Conservation (phyloP, 2,113 vertebrate species). For the Podarcis muralis region DNA sequence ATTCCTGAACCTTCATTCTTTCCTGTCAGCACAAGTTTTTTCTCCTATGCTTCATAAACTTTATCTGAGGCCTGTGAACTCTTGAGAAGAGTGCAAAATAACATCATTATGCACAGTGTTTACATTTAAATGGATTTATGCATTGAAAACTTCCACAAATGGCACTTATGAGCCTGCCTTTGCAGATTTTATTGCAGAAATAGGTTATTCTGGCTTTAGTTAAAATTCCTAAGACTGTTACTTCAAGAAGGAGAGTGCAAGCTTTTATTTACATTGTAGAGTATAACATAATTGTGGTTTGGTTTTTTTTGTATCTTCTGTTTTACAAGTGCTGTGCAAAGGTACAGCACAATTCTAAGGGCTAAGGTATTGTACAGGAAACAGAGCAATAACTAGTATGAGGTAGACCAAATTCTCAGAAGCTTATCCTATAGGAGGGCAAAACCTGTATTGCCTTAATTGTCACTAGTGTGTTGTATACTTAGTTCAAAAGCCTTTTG, state of each 20-base stretch:
- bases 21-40: constrained; percentile 34
- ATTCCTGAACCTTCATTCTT: constrained; percentile 33
- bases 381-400: constrained; percentile 72
- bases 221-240: constrained; percentile 27
- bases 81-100: constrained; percentile 35
- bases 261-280: constrained; percentile 32
- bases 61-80: constrained; percentile 53
- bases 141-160: constrained; percentile 43
- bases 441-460: constrained; percentile 60
- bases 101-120: constrained; percentile 35
- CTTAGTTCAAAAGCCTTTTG: constrained; percentile 35
- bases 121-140: constrained; percentile 26
- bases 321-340: constrained; percentile 9
- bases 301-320: neutral
- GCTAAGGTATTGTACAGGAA: constrained; percentile 60
- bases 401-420: constrained; percentile 37
- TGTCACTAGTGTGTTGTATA: constrained; percentile 42
- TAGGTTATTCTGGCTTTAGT: constrained; percentile 41
- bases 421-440: constrained; percentile 44
- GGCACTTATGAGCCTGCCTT: neutral
- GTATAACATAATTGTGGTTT: neutral
- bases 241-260: constrained; percentile 21
- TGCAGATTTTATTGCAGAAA: constrained; percentile 57
- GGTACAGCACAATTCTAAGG: constrained; percentile 55
- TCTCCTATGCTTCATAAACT: constrained; percentile 19